These are phyloP conservation scores for Bambusicola thoracicus DNA, from an alignment of 2,113 vertebrate genomes.

Conservation along the genomic window DNA sequence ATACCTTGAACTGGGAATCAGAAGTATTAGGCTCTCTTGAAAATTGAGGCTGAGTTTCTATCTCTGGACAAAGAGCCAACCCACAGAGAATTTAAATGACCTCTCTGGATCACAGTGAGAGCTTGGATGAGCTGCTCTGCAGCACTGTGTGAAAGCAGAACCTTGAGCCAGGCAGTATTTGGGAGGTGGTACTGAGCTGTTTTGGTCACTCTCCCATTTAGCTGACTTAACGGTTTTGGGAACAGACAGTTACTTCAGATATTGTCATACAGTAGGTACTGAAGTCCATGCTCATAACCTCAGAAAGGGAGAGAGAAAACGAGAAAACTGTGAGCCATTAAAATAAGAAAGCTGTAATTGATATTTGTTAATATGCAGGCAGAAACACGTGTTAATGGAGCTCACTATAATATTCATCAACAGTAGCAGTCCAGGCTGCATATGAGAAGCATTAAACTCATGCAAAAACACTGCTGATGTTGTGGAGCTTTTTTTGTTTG, in stretches of 20 bases:
- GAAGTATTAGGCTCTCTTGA: background rate
- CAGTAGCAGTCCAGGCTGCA: background rate
- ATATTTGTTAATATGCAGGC: background rate
- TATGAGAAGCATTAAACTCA: background rate
- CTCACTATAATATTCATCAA: background rate
- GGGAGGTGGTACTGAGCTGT: background rate
- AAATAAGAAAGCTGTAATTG: background rate
- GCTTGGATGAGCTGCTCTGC: background rate
- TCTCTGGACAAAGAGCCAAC: background rate
- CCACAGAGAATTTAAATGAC: background rate
- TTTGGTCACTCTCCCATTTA: background rate
- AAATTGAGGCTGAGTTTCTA: background rate
- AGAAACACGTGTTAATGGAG: background rate
- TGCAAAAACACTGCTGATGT: background rate
- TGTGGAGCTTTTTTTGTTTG: background rate
- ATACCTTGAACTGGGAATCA: background rate
- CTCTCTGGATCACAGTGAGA: background rate
- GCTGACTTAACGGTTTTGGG: background rate
- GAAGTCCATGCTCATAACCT: background rate
- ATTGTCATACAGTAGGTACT: background rate
- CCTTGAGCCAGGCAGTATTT: background rate
- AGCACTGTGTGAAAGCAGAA: background rate
- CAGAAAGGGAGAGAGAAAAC: background rate
- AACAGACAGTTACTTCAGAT: constrained; percentile 21
- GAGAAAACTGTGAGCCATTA: background rate